These are phyloP conservation scores for Percopsis omiscomaycus DNA, from an alignment of 2,797 vertebrate genomes.

Conservation along the genomic window DNA sequence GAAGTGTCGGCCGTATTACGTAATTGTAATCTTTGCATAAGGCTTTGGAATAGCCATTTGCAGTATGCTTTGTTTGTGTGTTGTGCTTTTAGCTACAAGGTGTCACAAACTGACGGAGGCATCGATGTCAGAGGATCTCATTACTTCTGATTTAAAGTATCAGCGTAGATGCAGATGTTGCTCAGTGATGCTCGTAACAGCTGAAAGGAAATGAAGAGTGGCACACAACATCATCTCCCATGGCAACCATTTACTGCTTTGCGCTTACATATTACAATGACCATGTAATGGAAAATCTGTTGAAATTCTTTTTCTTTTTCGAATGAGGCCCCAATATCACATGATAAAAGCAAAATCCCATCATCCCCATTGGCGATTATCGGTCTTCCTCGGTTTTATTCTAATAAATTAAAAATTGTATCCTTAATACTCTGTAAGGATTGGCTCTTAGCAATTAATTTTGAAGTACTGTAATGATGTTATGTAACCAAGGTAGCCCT, in stretches of 20 bases:
- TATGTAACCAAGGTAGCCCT: too few species aligned
- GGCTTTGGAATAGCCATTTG: neutral
- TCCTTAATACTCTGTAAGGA: too few species aligned
- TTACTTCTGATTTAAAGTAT: constrained; percentile 17
- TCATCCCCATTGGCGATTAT: too few species aligned
- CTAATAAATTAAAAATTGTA: too few species aligned
- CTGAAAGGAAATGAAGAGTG: constrained; percentile 26
- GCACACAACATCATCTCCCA: constrained; percentile 19
- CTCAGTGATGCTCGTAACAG: constrained; percentile 1
- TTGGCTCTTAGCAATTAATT: too few species aligned
- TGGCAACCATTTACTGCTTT: constrained; percentile 4
- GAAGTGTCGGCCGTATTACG: too few species aligned
- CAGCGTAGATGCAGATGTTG: constrained; percentile 21
- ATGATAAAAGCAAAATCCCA: neutral
- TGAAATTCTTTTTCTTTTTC: constrained; percentile 15
- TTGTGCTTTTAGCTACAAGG: neutral
- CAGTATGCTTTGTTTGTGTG: neutral
- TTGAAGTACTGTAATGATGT: too few species aligned
- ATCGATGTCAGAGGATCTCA: neutral
- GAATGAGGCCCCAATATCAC: constrained; percentile 12
- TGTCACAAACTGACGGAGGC: neutral
- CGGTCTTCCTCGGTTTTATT: too few species aligned
- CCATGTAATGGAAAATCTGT: neutral
- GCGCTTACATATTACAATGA: constrained; percentile 16
- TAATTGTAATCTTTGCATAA: neutral